These are phyloP conservation scores for Lipotes vexillifer DNA, from an alignment of 2,113 vertebrate genomes.

Conservation along the genomic window DNA sequence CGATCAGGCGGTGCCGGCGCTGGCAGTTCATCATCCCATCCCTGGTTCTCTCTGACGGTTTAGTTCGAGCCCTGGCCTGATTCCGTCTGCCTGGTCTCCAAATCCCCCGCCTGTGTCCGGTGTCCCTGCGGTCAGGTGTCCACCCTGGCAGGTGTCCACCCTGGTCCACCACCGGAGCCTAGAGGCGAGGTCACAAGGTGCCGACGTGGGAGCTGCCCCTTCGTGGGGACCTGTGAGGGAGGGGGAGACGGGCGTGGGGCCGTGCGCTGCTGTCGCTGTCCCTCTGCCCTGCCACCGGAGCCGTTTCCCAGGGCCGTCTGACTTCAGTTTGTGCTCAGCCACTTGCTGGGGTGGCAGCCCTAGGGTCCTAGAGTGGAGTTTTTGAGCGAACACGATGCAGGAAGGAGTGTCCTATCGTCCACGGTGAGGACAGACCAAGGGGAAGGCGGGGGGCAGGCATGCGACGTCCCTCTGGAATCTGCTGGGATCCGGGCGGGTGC, in stretches of 20 bases:
- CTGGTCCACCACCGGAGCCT: background rate
- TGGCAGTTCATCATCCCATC: too few relatives aligned
- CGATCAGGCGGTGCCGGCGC: background rate
- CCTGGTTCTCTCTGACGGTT: background rate
- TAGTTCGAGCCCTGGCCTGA: background rate
- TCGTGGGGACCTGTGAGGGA: background rate
- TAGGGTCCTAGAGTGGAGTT: background rate
- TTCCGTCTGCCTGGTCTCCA: background rate
- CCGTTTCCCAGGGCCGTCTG: background rate
- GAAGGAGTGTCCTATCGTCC: background rate
- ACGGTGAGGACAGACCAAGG: background rate
- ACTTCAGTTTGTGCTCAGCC: background rate
- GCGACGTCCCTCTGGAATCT: background rate
- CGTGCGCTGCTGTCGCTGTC: too few relatives aligned
- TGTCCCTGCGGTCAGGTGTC: background rate
- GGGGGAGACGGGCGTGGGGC: background rate
- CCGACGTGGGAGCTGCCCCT: too few relatives aligned
- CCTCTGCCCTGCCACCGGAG: too few relatives aligned
- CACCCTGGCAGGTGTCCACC: too few relatives aligned
- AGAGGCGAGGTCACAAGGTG: background rate
- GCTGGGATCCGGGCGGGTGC: accelerated
- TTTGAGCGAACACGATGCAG: background rate
- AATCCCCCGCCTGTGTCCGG: background rate
- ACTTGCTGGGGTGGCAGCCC: accelerated
- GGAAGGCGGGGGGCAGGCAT: background rate